A percentile compares a stretch with the other conserved stretches of the same genome.
Evolutionary conservation across 2,888 invertebrate species (phyloP).

Genomic region (Hybos culiciformis): DNA sequence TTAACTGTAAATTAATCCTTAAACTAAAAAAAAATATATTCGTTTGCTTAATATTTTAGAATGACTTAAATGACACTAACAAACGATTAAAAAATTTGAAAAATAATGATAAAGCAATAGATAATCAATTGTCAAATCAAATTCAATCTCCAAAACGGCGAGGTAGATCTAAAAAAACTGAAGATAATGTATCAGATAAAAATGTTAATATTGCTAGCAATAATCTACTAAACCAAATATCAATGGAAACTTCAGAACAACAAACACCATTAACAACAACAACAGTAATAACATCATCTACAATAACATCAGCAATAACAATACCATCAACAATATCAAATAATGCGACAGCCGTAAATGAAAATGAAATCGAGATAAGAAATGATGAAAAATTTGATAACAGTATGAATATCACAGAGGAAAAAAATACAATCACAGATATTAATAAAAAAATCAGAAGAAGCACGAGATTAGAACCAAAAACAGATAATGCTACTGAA

Average conservation of each 20-base stretch:
- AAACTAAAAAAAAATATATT: too few species aligned
- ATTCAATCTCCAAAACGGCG: constrained; percentile 15
- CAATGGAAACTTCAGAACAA: neutral
- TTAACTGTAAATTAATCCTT: too few species aligned
- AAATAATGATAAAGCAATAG: too few species aligned
- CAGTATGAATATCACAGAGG: neutral
- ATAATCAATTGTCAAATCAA: too few species aligned
- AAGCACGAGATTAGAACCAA: constrained; percentile 4
- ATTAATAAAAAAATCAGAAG: constrained; percentile 7
- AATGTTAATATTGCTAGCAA: neutral
- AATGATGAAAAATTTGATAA: neutral
- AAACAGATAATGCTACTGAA: too few species aligned
- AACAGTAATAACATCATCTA: neutral
- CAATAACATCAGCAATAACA: neutral
- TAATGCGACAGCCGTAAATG: neutral
- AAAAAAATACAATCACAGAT: neutral
- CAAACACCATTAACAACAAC: neutral
- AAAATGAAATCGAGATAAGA: neutral
- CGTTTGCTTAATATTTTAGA: too few species aligned
- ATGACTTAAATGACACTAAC: too few species aligned
- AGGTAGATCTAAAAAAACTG: constrained; percentile 19
- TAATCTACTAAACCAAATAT: neutral
- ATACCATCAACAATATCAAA: neutral
- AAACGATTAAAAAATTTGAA: too few species aligned
- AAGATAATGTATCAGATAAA: neutral